Percentiles rank a stretch among this genome's conserved stretches.
Conservation (phyloP, 2,888 invertebrate species). For the Strigamia crassipes region DNA sequence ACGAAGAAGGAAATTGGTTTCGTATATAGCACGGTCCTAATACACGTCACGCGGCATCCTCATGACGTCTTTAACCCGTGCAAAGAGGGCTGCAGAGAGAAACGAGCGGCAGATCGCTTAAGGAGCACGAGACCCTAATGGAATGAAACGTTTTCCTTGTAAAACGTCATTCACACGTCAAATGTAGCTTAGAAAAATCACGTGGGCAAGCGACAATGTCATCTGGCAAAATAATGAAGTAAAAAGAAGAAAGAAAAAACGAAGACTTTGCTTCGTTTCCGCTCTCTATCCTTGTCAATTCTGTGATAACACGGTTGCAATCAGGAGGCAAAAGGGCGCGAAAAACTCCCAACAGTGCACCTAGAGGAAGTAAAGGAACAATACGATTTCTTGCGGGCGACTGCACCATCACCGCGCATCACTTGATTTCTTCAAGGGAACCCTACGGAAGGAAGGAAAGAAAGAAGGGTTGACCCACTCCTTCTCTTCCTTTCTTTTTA, state of each 20-base stretch:
- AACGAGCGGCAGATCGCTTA: not conserved
- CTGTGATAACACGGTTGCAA: conserved; percentile 32
- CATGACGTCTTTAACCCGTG: conserved; percentile 28
- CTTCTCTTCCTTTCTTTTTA: not conserved
- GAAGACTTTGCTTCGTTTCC: conserved; percentile 13
- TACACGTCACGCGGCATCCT: not conserved
- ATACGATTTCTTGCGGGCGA: conserved; percentile 40
- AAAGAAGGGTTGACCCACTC: not conserved
- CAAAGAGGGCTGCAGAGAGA: not conserved
- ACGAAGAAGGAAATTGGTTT: conserved; percentile 31
- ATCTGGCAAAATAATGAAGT: not conserved
- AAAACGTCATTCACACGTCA: conserved; percentile 40
- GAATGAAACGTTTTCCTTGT: conserved; percentile 35
- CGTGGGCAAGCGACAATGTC: conserved; percentile 2
- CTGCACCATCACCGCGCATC: conserved; percentile 22
- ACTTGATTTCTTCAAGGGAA: conserved; percentile 24
- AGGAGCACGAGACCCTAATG: conserved; percentile 20
- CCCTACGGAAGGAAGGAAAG: conserved; percentile 7
- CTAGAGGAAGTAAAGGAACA: conserved; percentile 40
- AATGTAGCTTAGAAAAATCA: conserved; percentile 11
- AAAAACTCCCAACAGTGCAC: conserved; percentile 26
- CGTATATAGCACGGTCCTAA: not conserved
- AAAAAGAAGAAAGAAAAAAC: not conserved
- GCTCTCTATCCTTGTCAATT: conserved; percentile 26
- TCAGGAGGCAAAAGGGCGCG: conserved; percentile 36